These are phyloP conservation scores for Poeciliopsis infans DNA, from an alignment of 2,797 vertebrate genomes.

Conservation along the genomic window DNA sequence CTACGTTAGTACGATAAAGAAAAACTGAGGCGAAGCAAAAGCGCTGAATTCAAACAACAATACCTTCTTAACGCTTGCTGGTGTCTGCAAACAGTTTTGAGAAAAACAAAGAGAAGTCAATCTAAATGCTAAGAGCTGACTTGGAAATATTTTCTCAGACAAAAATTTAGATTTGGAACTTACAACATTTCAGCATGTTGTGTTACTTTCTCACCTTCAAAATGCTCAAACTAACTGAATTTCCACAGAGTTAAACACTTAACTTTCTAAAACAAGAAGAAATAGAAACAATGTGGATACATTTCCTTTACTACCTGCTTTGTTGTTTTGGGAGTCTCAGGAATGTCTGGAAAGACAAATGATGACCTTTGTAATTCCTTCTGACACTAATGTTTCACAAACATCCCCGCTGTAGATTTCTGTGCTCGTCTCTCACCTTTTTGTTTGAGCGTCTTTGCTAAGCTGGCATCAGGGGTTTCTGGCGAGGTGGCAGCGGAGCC, in stretches of 20 bases:
- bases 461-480: constrained; percentile 87
- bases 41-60: constrained; percentile 40
- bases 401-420: not conserved
- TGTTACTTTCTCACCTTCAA: not conserved
- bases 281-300: not conserved
- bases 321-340: constrained; percentile 85
- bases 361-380: not conserved
- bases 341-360: constrained; percentile 80
- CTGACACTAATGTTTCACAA: not conserved
- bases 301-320: constrained; percentile 85
- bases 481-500: constrained; percentile 90
- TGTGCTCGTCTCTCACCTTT: constrained; percentile 80
- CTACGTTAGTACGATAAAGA: constrained; percentile 27
- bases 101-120: constrained; percentile 40
- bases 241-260: not conserved
- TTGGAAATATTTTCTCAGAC: not conserved
- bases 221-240: not conserved
- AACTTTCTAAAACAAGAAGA: not conserved
- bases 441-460: constrained; percentile 82
- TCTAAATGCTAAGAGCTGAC: constrained; percentile 5
- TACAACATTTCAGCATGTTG: not conserved
- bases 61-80: constrained; percentile 75
- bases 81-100: constrained; percentile 58
- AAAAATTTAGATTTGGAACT: not conserved
- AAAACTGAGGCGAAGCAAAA: constrained; percentile 34